Evolutionary conservation across 2,797 vertebrate species (phyloP).

Genomic region (Rhabdophis nuchalis): DNA sequence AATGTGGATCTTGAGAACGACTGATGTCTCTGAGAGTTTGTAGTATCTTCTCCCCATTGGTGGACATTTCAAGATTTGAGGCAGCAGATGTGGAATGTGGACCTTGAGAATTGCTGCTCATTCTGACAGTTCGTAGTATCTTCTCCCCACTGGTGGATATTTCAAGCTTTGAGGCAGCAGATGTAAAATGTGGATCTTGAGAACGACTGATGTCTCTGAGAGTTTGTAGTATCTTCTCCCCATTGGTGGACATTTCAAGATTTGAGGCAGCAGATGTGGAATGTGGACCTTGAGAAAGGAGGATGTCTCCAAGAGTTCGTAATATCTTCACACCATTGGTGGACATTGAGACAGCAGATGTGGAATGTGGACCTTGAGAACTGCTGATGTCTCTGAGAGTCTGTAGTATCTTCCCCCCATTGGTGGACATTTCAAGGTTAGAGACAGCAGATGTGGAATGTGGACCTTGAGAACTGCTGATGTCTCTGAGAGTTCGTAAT

Average conservation of each 20-base stretch:
- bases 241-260: too few relatives aligned
- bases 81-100: too few relatives aligned
- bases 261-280: background rate
- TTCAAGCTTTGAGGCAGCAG: background rate
- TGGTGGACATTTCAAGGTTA: background rate
- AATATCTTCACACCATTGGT: background rate
- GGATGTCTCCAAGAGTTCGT: slow-evolving; percentile 73
- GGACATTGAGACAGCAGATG: background rate
- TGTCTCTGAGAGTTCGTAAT: background rate
- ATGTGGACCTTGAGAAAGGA: background rate
- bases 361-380: too few relatives aligned
- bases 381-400: too few relatives aligned
- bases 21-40: background rate
- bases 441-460: background rate
- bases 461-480: background rate
- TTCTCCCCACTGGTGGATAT: background rate
- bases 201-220: too few relatives aligned
- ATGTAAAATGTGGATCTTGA: background rate
- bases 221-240: too few relatives aligned
- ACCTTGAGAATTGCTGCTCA: too few relatives aligned
- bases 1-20: too few relatives aligned
- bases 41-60: background rate
- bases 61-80: background rate
- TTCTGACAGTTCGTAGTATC: too few relatives aligned
- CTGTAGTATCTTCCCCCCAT: too few relatives aligned